These are phyloP conservation scores for Coregonus clupeaformis DNA, from an alignment of 2,113 vertebrate genomes.

Conservation along the genomic window DNA sequence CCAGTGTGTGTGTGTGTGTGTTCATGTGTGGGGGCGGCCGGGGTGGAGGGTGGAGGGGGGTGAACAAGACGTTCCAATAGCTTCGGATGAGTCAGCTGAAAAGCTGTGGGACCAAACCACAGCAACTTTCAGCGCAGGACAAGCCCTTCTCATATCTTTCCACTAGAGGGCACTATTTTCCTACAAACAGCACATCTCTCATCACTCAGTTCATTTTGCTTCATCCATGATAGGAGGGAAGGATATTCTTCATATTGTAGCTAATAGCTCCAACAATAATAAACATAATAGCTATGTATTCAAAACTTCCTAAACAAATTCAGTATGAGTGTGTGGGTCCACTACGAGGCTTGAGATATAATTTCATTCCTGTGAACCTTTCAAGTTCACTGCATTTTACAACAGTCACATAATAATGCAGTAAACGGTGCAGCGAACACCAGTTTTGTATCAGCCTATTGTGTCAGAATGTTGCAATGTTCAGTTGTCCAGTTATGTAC, in stretches of 20 bases:
- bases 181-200: background rate
- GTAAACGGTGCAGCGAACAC: no score
- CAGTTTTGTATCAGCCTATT: no score
- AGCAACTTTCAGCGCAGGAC: background rate
- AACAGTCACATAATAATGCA: no score
- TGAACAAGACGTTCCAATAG: background rate
- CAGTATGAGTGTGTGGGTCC: no score
- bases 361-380: no score
- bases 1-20: background rate
- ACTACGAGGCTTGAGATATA: no score
- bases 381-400: no score
- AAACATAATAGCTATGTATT: background rate
- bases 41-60: background rate
- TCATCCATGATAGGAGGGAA: background rate
- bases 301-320: background rate
- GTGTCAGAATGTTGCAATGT: no score
- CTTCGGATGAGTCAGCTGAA: background rate
- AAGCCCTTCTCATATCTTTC: background rate
- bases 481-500: no score
- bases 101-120: background rate
- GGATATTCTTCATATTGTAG: no score
- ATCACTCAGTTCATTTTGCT: background rate
- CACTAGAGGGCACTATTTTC: background rate
- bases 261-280: background rate
- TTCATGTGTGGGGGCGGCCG: background rate